These are phyloP conservation scores for Nomada fucata DNA, from an alignment of 2,888 invertebrate genomes.

Conservation along the genomic window DNA sequence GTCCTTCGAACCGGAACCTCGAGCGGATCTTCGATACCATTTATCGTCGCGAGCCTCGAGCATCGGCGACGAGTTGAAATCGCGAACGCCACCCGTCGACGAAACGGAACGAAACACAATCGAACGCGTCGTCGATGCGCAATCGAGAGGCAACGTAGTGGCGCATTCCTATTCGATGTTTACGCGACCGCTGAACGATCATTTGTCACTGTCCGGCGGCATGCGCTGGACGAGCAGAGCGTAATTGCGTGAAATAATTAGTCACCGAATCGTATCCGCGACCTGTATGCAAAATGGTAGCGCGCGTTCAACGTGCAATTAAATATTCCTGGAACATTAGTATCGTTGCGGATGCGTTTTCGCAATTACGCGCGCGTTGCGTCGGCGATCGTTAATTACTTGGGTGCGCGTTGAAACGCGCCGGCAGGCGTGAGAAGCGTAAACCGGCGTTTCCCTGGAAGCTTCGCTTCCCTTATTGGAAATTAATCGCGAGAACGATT, in stretches of 20 bases:
- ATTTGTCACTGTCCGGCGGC: conserved; percentile 55
- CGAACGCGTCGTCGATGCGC: neutral
- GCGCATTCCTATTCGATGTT: conserved; percentile 33
- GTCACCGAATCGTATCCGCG: conserved; percentile 42
- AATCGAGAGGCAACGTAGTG: neutral
- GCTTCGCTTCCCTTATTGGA: conserved; percentile 29
- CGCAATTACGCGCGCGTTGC: conserved; percentile 36
- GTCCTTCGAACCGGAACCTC: neutral
- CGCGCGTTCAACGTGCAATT: conserved; percentile 38
- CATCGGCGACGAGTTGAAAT: too few relatives aligned
- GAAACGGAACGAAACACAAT: too few relatives aligned
- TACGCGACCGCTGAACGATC: conserved; percentile 20
- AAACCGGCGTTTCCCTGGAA: conserved; percentile 11
- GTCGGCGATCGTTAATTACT: conserved; percentile 46
- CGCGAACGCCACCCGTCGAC: too few relatives aligned
- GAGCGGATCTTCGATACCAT: neutral
- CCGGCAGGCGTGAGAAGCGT: conserved; percentile 9
- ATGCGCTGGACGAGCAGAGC: conserved; percentile 25
- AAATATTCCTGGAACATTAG: conserved; percentile 54
- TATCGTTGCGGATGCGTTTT: conserved; percentile 47
- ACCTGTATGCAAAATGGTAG: conserved; percentile 46
- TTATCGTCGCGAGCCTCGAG: too few relatives aligned
- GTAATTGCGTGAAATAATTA: conserved; percentile 51
- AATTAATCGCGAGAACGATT: conserved; percentile 12
- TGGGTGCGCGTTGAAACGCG: conserved; percentile 17